phyloP scores from a whole-genome alignment of 2,797 vertebrate genomes.

The Lacerta viridis region DNA sequence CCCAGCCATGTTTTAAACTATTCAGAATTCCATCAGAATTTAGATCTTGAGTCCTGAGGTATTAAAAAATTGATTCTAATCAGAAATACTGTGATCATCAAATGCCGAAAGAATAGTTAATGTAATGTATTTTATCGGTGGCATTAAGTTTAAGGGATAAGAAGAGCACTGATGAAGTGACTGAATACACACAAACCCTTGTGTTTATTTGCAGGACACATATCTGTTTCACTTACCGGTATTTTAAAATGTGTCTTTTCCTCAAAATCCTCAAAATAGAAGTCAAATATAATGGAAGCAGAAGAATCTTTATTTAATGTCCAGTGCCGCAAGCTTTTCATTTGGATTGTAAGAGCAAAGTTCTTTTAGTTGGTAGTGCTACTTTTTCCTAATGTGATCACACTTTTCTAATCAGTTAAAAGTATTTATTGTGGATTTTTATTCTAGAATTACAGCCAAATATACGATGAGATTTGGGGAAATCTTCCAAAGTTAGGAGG shows the following conservation, averaged over 20 bases:
- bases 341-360: not conserved
- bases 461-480: not conserved
- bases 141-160: not conserved
- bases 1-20: no score
- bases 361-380: not conserved
- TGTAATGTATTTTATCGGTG: not conserved
- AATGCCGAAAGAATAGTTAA: not conserved
- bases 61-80: no score
- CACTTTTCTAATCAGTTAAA: no score
- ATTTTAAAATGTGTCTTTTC: no score
- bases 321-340: not conserved
- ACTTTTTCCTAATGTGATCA: not conserved
- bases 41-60: no score
- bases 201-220: not conserved
- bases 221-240: not conserved
- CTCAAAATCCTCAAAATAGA: conserved; percentile 4
- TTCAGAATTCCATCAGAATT: no score
- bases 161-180: not conserved
- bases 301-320: not conserved
- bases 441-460: no score
- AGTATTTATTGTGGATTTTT: no score
- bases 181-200: not conserved
- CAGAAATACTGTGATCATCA: not conserved
- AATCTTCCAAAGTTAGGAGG: not conserved
- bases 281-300: not conserved